Evolutionary conservation across 2,888 invertebrate species (phyloP), one percentile per base, ranked within the genome.

Genomic region (Hyposoter didymator): DNA sequence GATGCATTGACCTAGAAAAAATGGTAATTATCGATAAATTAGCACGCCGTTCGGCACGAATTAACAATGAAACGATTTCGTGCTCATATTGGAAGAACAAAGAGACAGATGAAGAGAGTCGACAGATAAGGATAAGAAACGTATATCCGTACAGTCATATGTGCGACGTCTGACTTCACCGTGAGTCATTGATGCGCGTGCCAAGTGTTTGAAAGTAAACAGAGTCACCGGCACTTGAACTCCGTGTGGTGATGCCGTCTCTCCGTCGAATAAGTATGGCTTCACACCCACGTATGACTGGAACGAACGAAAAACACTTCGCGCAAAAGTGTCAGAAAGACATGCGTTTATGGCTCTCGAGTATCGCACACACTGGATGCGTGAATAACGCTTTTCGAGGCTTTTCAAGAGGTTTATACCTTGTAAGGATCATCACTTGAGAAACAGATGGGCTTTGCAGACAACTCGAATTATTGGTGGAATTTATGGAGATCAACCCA

Each of bases 111-210:
- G 22, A 22, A 55, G 35, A 59, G 28, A 39, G 64, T 39, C 17
- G 55, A 55, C 66, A 86, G 85, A 84, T 86, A 86, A 86, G 81
- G 64, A 79, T 78, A 73, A 78, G 66, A 14, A 64, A 70, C 59
- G 39, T 39, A 64, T 39, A 64, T 28, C 39, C 35, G 39, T 19
- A 76, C 69, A 66, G 64, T 64, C 62, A 52, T 78, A 47, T 47
- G 69, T 17, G 55, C 17, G 67, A 64, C 49, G 32, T 80, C 59
- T 67, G 62, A 47, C 55, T 64, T 79, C 67, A 43, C 45, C 22
- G 73, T 86, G 85, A 86, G 83, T 86, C 85, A 84, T 78, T 74
- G 82, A 67, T 72, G 85, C 85, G 85, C 83, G 85, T 86, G 85
- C 83, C 85, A 73, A 70, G 72, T 81, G 81, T 81, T 86, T 83